Percentiles rank a stretch among this genome's conserved stretches.
Evolutionary conservation across 2,113 vertebrate species (phyloP).

Genomic region (human): DNA sequence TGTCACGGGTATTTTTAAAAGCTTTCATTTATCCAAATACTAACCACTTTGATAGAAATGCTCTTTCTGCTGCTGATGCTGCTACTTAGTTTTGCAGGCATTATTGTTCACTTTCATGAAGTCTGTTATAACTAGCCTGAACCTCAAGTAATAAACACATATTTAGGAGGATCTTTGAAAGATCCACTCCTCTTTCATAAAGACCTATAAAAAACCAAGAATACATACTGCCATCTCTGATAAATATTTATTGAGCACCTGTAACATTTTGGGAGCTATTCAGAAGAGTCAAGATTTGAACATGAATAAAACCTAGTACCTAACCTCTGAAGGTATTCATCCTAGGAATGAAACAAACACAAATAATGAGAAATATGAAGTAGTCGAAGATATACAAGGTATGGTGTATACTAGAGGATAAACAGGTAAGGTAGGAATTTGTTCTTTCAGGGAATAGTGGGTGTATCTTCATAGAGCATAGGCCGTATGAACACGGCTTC

Average conservation of each 20-base stretch:
- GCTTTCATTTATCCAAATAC: background rate
- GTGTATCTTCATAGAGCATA: background rate
- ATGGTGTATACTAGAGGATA: background rate
- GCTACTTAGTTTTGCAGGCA: slow-evolving; percentile 15
- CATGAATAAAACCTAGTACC: background rate
- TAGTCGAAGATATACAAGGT: background rate
- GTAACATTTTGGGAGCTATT: background rate
- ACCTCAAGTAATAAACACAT: background rate
- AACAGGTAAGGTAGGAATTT: background rate
- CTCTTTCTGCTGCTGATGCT: background rate
- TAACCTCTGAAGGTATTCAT: background rate
- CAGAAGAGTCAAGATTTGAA: background rate
- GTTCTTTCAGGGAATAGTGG: background rate
- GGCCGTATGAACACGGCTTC: background rate
- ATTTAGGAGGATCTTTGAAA: slow-evolving; percentile 35
- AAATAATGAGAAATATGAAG: background rate
- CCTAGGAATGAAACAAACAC: background rate
- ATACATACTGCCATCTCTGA: background rate
- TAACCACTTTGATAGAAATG: slow-evolving; percentile 7
- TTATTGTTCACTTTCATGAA: slow-evolving; percentile 30
- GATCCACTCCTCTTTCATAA: background rate
- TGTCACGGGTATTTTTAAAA: slow-evolving; percentile 33
- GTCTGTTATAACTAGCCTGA: background rate
- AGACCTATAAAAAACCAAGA: background rate
- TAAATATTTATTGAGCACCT: background rate